phyloP scores from a whole-genome alignment of 2,113 vertebrate species.

The Psephotus haematonotus region DNA sequence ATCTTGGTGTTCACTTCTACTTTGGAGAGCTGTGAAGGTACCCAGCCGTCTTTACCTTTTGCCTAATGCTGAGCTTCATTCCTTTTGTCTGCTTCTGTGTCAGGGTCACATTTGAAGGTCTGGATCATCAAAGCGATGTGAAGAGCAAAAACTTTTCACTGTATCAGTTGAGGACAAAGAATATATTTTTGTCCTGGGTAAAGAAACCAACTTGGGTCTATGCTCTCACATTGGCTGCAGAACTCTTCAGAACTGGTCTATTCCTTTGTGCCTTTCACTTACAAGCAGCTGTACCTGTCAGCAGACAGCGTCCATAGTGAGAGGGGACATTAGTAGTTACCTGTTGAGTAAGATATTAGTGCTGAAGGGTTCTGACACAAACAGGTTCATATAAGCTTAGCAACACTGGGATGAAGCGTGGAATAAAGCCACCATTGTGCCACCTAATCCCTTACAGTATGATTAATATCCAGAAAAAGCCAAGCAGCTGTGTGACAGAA shows the following conservation, averaged over 20 bases:
- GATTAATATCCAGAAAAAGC: not conserved
- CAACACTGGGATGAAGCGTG: not conserved
- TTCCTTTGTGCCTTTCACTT: not conserved
- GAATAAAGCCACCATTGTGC: not conserved
- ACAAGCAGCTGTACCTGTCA: not conserved
- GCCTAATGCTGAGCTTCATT: not conserved
- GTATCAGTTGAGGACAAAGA: not conserved
- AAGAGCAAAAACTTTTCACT: not conserved
- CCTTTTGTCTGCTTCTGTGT: not conserved
- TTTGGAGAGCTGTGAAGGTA: not conserved
- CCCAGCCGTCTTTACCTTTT: not conserved
- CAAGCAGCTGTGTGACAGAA: not conserved
- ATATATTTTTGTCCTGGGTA: not conserved
- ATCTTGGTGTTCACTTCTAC: accelerated
- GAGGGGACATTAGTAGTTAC: not conserved
- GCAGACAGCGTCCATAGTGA: not conserved
- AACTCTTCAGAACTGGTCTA: not conserved
- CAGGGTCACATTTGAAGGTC: not conserved
- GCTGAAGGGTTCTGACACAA: not conserved
- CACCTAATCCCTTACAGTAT: accelerated
- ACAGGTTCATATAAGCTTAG: not conserved
- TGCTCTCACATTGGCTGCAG: not conserved
- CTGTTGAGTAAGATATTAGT: accelerated
- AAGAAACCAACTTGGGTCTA: not conserved
- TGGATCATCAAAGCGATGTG: not conserved